These are phyloP conservation scores for Chaetodon trifasciatus DNA, from an alignment of 2,797 vertebrate species.

Conservation along the genomic window DNA sequence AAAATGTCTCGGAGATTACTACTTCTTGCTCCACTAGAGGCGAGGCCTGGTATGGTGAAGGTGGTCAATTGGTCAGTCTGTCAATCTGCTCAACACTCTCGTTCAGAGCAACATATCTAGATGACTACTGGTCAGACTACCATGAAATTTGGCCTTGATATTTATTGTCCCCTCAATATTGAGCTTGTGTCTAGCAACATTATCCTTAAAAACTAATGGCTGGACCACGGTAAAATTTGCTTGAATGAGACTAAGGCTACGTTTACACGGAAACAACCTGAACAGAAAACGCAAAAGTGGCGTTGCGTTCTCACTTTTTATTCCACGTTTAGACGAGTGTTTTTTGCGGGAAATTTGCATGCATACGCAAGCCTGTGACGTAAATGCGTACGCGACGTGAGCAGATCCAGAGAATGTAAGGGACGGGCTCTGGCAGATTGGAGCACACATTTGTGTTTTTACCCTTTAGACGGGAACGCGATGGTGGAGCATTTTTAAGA, in stretches of 20 bases:
- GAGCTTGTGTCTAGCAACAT: not conserved
- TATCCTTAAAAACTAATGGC: not conserved
- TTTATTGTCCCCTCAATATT: not conserved
- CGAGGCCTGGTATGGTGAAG: not conserved
- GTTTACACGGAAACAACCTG: too few relatives aligned
- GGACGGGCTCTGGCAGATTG: too few relatives aligned
- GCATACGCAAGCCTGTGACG: too few relatives aligned
- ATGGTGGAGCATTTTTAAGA: too few relatives aligned
- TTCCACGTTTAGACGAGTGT: too few relatives aligned
- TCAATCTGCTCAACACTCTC: not conserved
- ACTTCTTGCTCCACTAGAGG: not conserved
- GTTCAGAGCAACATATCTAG: not conserved
- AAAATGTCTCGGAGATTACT: slow-evolving; percentile 18
- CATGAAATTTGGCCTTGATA: not conserved
- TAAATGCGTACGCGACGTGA: too few relatives aligned
- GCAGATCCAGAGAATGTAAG: too few relatives aligned
- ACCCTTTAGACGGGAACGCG: too few relatives aligned
- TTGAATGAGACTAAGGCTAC: not conserved
- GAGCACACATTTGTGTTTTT: too few relatives aligned
- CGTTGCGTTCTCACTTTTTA: too few relatives aligned
- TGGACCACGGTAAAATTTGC: not conserved
- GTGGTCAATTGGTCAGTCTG: not conserved
- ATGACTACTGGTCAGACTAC: not conserved
- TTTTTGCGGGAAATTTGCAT: too few relatives aligned
- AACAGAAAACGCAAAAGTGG: too few relatives aligned